phyloP scores from a whole-genome alignment of 2,888 invertebrate genomes.

The Clivina fossor region DNA sequence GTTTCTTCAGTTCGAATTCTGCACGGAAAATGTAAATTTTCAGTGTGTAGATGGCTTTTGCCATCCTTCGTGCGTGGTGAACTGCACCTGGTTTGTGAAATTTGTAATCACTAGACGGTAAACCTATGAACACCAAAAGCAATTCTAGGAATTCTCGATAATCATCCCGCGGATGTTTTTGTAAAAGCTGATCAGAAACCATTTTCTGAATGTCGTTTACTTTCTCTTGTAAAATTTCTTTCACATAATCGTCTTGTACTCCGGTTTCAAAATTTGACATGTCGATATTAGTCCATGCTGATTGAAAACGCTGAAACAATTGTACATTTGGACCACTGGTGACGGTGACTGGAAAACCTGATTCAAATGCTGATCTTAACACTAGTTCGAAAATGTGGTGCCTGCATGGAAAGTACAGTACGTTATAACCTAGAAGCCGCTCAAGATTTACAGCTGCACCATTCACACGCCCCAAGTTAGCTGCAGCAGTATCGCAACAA shows the following conservation, averaged over 20 bases:
- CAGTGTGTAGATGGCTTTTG: conserved; percentile 41
- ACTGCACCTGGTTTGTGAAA: too few relatives aligned
- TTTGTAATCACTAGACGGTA: too few relatives aligned
- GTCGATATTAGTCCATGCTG: not conserved
- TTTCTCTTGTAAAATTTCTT: too few relatives aligned
- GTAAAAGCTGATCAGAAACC: too few relatives aligned
- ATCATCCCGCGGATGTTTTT: too few relatives aligned
- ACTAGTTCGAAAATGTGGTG: conserved; percentile 41
- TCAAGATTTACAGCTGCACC: conserved; percentile 40
- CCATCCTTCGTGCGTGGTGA: conserved; percentile 44
- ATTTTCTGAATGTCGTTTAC: too few relatives aligned
- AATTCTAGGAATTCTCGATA: not conserved
- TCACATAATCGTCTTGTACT: too few relatives aligned
- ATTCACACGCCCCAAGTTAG: conserved; percentile 35
- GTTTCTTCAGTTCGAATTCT: conserved; percentile 37
- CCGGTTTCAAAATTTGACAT: not conserved
- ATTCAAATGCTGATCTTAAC: conserved; percentile 2
- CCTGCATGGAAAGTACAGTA: conserved; percentile 40
- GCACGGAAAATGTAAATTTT: conserved; percentile 42
- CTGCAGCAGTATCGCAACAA: conserved; percentile 35
- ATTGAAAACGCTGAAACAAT: not conserved
- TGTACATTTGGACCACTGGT: not conserved
- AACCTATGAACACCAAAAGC: too few relatives aligned
- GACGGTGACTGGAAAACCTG: not conserved
- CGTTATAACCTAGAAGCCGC: conserved; percentile 36